These are phyloP conservation scores for Drosophila cognata DNA, from an alignment of 2,888 invertebrate genomes.

Conservation along the genomic window DNA sequence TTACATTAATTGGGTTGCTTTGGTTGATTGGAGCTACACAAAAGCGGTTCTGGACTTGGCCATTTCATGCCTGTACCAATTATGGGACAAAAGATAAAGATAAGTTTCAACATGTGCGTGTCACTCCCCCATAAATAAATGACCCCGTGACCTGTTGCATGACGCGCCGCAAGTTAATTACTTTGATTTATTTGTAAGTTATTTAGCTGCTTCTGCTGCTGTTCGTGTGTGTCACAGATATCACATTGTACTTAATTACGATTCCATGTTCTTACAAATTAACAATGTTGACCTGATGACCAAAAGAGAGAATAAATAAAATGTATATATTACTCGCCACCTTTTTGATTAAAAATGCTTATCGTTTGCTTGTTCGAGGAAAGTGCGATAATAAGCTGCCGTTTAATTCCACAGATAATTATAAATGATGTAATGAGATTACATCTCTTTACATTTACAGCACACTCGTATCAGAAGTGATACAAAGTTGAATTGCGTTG, in stretches of 20 bases:
- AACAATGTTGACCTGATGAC: conserved; percentile 49
- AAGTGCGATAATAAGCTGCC: neutral
- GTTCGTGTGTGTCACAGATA: conserved; percentile 56
- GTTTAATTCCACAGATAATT: neutral
- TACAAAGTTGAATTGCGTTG: neutral
- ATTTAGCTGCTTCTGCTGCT: conserved; percentile 43
- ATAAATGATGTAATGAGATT: conserved; percentile 42
- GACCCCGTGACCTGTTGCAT: conserved; percentile 76
- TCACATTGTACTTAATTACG: conserved; percentile 71
- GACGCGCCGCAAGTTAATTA: conserved; percentile 67
- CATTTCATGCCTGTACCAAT: conserved; percentile 52
- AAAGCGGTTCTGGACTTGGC: conserved; percentile 13
- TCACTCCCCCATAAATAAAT: conserved; percentile 21
- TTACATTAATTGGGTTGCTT: conserved; percentile 55
- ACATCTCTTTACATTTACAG: conserved; percentile 7
- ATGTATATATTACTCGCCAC: neutral
- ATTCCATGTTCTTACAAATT: conserved; percentile 70
- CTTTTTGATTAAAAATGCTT: conserved; percentile 29
- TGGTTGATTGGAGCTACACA: conserved; percentile 19
- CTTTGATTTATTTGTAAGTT: conserved; percentile 75
- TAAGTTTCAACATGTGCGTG: conserved; percentile 56
- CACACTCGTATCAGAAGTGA: neutral
- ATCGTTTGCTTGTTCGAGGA: neutral
- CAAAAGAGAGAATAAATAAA: too few species aligned
- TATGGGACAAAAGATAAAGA: conserved; percentile 48